Base-by-base conservation (phyloP, 2,113 vertebrate genomes). In the Speoplatyrhinus poulsoni region DNA sequence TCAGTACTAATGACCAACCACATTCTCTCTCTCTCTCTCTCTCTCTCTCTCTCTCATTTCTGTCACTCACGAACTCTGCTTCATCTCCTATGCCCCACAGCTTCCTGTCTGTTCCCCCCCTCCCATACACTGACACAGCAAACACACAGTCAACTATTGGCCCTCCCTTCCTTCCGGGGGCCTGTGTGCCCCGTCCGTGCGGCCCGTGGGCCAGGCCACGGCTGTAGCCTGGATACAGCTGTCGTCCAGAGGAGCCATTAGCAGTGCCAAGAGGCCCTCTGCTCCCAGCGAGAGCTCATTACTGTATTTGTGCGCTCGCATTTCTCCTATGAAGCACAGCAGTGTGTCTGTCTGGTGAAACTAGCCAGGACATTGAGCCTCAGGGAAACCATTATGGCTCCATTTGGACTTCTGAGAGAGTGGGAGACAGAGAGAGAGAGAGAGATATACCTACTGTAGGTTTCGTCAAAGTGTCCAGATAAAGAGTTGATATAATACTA, bases 241-340 rank as follows among this genome's bases (percentile, higher is more conserved):
- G 87, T 73, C 77, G 86, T 87, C 85, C 85, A 88, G 82, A 89
- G 82, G 81, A 89, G 80, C 87, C 82, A 90, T 89, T 91, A 89
- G 83, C 72, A 57, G 79, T 73, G 83, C 87, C 90, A 85, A 85
- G 83, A 87, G 87, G 78, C 85, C 80, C 70, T 69, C 64, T 17
- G 82, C 76, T 87, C 89, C 87, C 88, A 86, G 79, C 69, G 85
- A 89, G 85, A 80, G 83, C 83, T 89, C 87, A 88, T 91, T 89
- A 89, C 75, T 70, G 84, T 90, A 88, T 89, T 88, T 91, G 87
- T 88, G 86, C 84, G 85, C 86, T 87, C 87, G 84, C 88, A 88
- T 83, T 89, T 88, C 78, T 85, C 52, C 81, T 87, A 87, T 84
- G 85, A 87, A 86, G 84, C 85, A 65, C 85, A 86, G 82, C 82